Conservation (phyloP, 2,113 vertebrate species). For the Campylomormyrus numenius region DNA sequence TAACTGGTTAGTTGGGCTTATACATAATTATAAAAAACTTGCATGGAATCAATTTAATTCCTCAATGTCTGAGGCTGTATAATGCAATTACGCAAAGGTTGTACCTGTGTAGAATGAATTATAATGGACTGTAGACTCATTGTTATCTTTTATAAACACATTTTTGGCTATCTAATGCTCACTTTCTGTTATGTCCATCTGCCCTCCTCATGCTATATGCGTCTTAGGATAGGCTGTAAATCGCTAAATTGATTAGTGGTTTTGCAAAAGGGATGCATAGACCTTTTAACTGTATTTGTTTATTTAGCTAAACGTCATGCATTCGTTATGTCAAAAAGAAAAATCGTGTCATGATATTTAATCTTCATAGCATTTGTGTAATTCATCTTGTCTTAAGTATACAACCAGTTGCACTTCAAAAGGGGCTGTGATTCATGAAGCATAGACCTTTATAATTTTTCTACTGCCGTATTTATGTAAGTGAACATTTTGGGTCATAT, state of each 20-base stretch:
- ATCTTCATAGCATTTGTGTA: constrained; percentile 50
- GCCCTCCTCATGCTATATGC: not conserved
- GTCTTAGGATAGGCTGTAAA: not conserved
- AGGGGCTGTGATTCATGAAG: constrained; percentile 56
- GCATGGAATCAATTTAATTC: not conserved
- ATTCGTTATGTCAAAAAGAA: constrained; percentile 27
- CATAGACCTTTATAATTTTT: constrained; percentile 53
- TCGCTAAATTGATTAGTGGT: not conserved
- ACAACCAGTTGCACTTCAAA: constrained; percentile 68
- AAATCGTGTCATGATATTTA: constrained; percentile 42
- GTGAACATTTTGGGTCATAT: constrained; percentile 53
- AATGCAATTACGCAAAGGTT: not conserved
- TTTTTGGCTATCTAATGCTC: not conserved
- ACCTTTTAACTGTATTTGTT: not conserved
- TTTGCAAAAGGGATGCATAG: not conserved
- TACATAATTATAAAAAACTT: not conserved
- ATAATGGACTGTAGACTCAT: not conserved
- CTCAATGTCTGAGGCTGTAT: not conserved
- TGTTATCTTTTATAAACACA: not conserved
- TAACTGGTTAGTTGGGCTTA: not conserved
- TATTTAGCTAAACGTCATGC: not conserved
- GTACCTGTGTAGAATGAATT: not conserved
- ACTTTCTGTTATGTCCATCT: not conserved
- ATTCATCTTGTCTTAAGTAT: constrained; percentile 49
- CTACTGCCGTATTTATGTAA: constrained; percentile 62